Percentiles rank a stretch among this genome's conserved stretches.
phyloP scores from a whole-genome alignment of 2,797 vertebrate species.

The Cuniculus paca region DNA sequence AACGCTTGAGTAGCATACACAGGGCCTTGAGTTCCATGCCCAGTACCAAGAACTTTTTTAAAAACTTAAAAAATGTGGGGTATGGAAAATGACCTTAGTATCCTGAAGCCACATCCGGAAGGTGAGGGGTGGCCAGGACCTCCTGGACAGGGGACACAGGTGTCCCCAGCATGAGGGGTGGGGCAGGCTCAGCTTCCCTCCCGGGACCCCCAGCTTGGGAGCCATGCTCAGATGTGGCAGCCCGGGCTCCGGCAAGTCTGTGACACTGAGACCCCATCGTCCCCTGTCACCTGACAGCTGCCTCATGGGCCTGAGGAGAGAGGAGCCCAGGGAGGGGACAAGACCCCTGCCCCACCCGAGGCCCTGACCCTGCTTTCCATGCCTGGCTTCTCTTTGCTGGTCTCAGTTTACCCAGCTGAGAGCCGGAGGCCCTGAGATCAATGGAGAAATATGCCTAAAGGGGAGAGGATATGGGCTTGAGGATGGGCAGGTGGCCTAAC shows the following conservation, averaged over 20 bases:
- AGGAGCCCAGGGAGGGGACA: rapidly evolving
- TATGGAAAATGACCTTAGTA: neutral
- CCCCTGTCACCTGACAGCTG: neutral
- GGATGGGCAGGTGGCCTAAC: neutral
- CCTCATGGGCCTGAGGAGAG: neutral
- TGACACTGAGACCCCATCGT: rapidly evolving
- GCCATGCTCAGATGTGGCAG: rapidly evolving
- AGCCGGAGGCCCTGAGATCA: neutral
- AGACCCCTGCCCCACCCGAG: neutral
- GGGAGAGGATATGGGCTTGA: neutral
- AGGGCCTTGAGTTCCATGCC: neutral
- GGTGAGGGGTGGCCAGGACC: neutral
- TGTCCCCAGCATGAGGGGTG: too few relatives aligned
- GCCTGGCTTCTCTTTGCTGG: neutral
- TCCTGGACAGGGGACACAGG: neutral
- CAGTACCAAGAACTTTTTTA: neutral
- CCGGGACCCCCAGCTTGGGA: neutral
- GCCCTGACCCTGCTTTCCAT: too few relatives aligned
- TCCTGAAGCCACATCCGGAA: neutral
- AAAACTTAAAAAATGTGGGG: neutral
- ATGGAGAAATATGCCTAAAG: neutral
- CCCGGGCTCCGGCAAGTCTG: rapidly evolving
- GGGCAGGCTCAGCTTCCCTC: neutral
- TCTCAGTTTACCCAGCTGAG: neutral
- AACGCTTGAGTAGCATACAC: rapidly evolving